These are phyloP conservation scores for Dorcus parallelipipedus DNA, from an alignment of 2,888 invertebrate species.

Conservation along the genomic window DNA sequence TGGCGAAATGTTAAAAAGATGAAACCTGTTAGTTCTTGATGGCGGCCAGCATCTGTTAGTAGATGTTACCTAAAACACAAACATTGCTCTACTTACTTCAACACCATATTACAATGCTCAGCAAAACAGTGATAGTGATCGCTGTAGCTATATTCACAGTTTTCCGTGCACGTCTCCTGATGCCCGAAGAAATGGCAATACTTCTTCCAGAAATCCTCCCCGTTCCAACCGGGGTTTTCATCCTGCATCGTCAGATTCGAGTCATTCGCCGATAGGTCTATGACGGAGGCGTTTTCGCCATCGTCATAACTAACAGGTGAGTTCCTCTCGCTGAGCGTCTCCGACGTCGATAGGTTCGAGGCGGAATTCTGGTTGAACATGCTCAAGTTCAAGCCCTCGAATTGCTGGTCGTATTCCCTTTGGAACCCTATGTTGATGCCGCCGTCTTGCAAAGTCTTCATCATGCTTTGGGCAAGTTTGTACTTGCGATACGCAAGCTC, in stretches of 20 bases:
- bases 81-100: constrained; percentile 52
- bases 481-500: constrained; percentile 83
- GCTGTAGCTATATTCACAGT: constrained; percentile 63
- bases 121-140: constrained; percentile 87
- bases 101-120: constrained; percentile 71
- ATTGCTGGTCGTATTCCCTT: constrained; percentile 48
- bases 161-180: constrained; percentile 38
- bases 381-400: constrained; percentile 43
- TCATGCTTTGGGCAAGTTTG: constrained; percentile 60
- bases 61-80: background rate
- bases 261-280: constrained; percentile 47
- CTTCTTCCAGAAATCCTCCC: constrained; percentile 58
- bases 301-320: constrained; percentile 53
- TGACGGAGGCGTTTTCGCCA: constrained; percentile 42
- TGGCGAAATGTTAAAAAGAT: too few species aligned
- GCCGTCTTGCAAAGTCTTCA: constrained; percentile 56
- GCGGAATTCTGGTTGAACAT: constrained; percentile 40
- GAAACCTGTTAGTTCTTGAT: too few species aligned
- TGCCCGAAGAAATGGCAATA: constrained; percentile 51
- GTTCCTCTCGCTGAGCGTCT: constrained; percentile 55
- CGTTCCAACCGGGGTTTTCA: constrained; percentile 31
- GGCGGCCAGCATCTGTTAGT: too few species aligned
- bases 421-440: constrained; percentile 48
- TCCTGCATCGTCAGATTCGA: constrained; percentile 37
- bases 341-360: constrained; percentile 48